Conservation (phyloP, 2,797 vertebrate species). For the Schizothorax lantsangensis region DNA sequence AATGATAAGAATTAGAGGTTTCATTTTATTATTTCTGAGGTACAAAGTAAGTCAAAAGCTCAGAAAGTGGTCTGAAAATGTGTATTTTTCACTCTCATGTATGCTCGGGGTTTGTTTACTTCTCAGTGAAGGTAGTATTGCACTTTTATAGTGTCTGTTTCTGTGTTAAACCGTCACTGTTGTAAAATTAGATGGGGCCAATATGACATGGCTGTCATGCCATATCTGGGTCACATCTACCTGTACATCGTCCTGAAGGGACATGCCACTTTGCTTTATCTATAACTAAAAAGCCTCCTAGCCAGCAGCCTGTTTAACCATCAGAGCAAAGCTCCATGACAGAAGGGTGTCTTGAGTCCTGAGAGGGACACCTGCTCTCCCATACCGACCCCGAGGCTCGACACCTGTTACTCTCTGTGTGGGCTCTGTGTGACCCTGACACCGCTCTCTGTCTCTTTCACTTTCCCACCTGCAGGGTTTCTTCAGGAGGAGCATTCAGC, state of each 20-base stretch:
- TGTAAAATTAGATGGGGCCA: neutral
- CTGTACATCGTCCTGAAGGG: constrained; percentile 40
- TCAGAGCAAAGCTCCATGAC: constrained; percentile 8
- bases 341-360: neutral
- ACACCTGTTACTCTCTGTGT: constrained; percentile 5
- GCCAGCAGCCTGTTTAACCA: constrained; percentile 61
- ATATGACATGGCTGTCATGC: neutral
- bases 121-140: neutral
- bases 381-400: neutral
- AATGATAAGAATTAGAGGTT: neutral
- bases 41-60: neutral
- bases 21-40: neutral
- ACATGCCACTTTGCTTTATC: constrained; percentile 42
- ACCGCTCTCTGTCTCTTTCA: neutral
- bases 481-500: constrained; percentile 96
- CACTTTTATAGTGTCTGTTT: neutral
- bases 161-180: neutral
- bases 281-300: constrained; percentile 32
- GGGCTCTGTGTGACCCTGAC: neutral
- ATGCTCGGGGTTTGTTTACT: neutral
- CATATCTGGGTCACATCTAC: constrained; percentile 59
- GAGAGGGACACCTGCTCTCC: constrained; percentile 1
- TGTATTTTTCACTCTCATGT: neutral
- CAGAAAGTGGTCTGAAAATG: neutral
- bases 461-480: constrained; percentile 83